phyloP scores from a whole-genome alignment of 2,113 vertebrate genomes.

The Pogonocichla stellata region DNA sequence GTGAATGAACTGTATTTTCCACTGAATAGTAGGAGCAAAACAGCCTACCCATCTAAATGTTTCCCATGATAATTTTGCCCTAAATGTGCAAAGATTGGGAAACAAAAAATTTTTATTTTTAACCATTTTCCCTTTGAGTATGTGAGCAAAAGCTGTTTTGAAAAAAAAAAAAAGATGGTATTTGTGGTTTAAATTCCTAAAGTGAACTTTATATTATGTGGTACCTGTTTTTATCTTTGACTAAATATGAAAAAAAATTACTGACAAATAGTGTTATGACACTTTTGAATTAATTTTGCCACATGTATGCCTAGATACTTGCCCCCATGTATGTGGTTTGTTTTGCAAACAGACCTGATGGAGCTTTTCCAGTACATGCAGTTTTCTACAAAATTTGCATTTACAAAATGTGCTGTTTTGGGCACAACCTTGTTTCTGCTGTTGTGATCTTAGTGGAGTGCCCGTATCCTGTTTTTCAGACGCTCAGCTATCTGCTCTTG shows the following conservation, averaged over 20 bases:
- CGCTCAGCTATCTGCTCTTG: background rate
- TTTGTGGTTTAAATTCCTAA: background rate
- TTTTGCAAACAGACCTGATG: background rate
- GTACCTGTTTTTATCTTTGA: background rate
- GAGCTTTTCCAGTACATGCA: background rate
- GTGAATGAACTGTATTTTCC: constrained; percentile 13
- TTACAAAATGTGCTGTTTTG: background rate
- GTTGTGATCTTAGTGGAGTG: background rate
- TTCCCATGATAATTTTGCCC: constrained; percentile 10
- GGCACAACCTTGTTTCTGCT: background rate
- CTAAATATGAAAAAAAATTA: background rate
- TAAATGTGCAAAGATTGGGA: background rate
- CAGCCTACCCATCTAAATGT: background rate
- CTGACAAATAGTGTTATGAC: background rate
- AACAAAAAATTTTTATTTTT: background rate
- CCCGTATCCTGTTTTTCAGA: background rate
- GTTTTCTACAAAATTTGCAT: background rate
- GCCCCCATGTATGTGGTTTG: background rate
- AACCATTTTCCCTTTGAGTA: background rate
- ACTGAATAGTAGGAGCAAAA: constrained; percentile 1
- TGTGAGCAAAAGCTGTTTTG: background rate
- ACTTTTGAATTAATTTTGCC: background rate
- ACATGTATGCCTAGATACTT: background rate
- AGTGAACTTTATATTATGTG: background rate
- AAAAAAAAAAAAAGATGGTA: too few relatives aligned